Evolutionary conservation across 2,888 invertebrate species (phyloP).

Genomic region (Cyclophora albipunctata): DNA sequence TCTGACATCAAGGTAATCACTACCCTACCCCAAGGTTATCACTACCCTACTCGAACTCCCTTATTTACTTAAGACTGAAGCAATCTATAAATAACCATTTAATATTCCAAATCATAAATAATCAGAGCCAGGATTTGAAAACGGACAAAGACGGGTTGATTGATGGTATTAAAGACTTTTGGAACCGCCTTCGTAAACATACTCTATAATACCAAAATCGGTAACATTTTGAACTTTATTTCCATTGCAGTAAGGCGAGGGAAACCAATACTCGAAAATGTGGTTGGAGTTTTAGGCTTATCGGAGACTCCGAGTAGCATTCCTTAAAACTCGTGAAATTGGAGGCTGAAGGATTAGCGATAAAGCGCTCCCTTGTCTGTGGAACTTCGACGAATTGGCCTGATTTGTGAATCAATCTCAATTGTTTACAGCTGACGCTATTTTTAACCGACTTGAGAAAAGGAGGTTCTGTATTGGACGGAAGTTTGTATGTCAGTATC

Average conservation of each 20-base stretch:
- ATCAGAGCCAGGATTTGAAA: constrained; percentile 25
- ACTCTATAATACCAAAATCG: neutral
- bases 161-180: constrained; percentile 29
- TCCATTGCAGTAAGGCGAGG: constrained; percentile 3
- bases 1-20: too few relatives aligned
- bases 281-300: constrained; percentile 12
- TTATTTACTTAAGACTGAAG: too few relatives aligned
- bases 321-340: constrained; percentile 19
- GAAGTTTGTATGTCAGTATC: too few relatives aligned
- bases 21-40: too few relatives aligned
- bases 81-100: constrained; percentile 3
- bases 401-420: constrained; percentile 25
- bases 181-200: constrained; percentile 14
- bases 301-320: constrained; percentile 9
- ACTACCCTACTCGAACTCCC: too few relatives aligned
- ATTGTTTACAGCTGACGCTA: constrained; percentile 14
- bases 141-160: constrained; percentile 26
- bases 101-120: constrained; percentile 20
- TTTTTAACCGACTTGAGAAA: too few relatives aligned
- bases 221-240: constrained; percentile 12
- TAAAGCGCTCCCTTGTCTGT: constrained; percentile 21
- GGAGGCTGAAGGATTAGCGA: constrained; percentile 25
- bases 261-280: neutral
- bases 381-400: constrained; percentile 20
- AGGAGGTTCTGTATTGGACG: too few relatives aligned